phyloP scores from a whole-genome alignment of 2,888 invertebrate species.

The Xanthorhoe designata region DNA sequence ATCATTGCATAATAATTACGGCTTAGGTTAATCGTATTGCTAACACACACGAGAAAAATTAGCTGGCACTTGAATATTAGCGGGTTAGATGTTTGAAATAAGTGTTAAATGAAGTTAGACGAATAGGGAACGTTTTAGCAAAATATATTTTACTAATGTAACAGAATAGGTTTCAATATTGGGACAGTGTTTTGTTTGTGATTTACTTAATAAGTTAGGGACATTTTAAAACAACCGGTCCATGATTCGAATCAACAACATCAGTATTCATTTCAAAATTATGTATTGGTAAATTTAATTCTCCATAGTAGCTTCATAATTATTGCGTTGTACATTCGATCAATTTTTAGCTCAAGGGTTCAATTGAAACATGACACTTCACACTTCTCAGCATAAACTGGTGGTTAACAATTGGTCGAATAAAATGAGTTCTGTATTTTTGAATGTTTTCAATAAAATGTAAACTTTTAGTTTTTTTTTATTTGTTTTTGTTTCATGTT shows the following conservation, averaged over 20 bases:
- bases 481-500: slow-evolving; percentile 67
- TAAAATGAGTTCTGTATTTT: slow-evolving; percentile 47
- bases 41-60: slow-evolving; percentile 67
- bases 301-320: slow-evolving; percentile 52
- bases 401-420: slow-evolving; percentile 36
- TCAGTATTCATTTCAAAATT: slow-evolving; percentile 25
- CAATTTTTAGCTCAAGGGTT: slow-evolving; percentile 41
- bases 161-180: slow-evolving; percentile 15
- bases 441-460: slow-evolving; percentile 63
- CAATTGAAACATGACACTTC: slow-evolving; percentile 7
- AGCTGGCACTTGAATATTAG: slow-evolving; percentile 78
- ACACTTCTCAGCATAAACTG: slow-evolving; percentile 6
- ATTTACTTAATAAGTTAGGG: slow-evolving; percentile 1
- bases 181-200: slow-evolving; percentile 36
- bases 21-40: slow-evolving; percentile 66
- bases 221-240: slow-evolving; percentile 5
- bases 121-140: slow-evolving; percentile 37
- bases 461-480: slow-evolving; percentile 67
- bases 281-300: slow-evolving; percentile 41
- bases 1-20: slow-evolving; percentile 48
- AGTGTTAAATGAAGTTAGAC: slow-evolving; percentile 42
- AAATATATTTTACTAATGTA: slow-evolving; percentile 24
- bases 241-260: slow-evolving; percentile 16
- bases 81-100: slow-evolving; percentile 64
- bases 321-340: slow-evolving; percentile 27